Conservation (phyloP, 2,797 vertebrate genomes). For the Oophaga sylvatica region DNA sequence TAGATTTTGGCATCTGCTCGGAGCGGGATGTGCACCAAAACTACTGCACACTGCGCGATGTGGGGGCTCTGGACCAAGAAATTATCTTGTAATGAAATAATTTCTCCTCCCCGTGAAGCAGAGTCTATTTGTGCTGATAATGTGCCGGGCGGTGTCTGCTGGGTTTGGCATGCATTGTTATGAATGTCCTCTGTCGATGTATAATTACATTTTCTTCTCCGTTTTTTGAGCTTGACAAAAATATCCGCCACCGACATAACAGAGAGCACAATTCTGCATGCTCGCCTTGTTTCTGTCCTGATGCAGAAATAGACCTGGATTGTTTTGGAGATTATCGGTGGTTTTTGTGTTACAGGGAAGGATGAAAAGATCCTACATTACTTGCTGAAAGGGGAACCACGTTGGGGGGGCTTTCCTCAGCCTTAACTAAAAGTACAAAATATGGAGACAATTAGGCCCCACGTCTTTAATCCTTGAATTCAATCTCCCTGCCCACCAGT, state of each 20-base stretch:
- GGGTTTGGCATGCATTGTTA: conserved; percentile 25
- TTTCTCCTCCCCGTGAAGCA: conserved; percentile 35
- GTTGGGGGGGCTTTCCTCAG: too few species aligned
- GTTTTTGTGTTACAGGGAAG: not conserved
- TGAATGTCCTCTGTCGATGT: conserved; percentile 38
- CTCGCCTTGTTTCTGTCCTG: not conserved
- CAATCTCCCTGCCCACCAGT: too few species aligned
- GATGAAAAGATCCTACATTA: not conserved
- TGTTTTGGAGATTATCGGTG: not conserved
- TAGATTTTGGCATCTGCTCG: not conserved
- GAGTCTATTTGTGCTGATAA: conserved; percentile 49
- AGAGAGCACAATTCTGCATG: not conserved
- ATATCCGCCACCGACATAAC: conserved; percentile 5
- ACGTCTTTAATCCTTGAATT: too few species aligned
- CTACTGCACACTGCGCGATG: not conserved
- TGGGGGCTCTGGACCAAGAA: conserved; percentile 27
- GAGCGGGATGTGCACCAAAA: conserved; percentile 7
- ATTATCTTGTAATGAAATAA: conserved; percentile 47
- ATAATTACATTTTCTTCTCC: conserved; percentile 33
- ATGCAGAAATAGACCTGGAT: not conserved
- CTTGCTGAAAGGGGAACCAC: too few species aligned
- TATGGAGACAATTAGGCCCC: too few species aligned
- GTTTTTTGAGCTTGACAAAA: conserved; percentile 20
- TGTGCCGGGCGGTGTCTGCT: conserved; percentile 30
- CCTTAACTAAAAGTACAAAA: too few species aligned